These are phyloP conservation scores for Portevinia maculata DNA, from an alignment of 2,888 invertebrate genomes.

Conservation along the genomic window DNA sequence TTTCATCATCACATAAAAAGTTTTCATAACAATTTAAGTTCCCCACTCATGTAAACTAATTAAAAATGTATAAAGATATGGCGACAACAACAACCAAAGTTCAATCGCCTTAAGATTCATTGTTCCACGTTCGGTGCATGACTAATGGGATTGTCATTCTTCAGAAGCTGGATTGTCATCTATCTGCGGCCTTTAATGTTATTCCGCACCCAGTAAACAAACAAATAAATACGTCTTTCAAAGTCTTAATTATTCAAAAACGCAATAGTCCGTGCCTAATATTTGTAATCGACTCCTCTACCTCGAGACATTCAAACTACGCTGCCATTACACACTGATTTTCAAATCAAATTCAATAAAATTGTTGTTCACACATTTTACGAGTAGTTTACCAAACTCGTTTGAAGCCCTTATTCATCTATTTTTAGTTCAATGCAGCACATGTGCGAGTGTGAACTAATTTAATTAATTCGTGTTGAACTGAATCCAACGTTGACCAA, in stretches of 20 bases:
- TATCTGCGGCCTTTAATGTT: neutral
- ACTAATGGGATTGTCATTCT: neutral
- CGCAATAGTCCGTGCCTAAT: conserved; percentile 16
- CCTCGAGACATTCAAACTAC: neutral
- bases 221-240: neutral
- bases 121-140: neutral
- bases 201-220: neutral
- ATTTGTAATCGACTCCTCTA: no score
- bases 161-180: neutral
- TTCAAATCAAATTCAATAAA: neutral
- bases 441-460: conserved; percentile 14
- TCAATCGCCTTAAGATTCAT: no score
- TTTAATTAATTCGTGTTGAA: conserved; percentile 51
- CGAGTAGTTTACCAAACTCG: neutral
- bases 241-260: conserved; percentile 9
- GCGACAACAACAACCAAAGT: no score
- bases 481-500: conserved; percentile 16
- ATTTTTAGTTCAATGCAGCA: conserved; percentile 19
- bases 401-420: conserved; percentile 33
- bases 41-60: no score
- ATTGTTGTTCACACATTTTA: neutral
- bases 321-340: neutral
- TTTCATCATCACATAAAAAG: no score
- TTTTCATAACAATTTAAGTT: no score
- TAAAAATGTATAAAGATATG: no score